phyloP scores from a whole-genome alignment of 2,888 invertebrate genomes.

The Athalia circularis region DNA sequence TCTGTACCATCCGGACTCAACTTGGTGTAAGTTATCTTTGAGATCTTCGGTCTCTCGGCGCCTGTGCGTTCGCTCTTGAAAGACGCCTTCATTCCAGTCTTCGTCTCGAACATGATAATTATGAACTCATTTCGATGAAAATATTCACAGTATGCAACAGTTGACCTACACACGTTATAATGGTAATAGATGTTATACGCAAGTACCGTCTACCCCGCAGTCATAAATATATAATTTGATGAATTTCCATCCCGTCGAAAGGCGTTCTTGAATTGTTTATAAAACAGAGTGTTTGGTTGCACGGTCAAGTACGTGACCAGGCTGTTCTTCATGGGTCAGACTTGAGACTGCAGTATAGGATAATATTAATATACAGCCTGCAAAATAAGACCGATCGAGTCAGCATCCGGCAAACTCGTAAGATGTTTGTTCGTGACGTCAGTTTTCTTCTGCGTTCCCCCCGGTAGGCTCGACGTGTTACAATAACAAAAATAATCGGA shows the following conservation, averaged over 20 bases:
- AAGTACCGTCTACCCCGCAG: neutral
- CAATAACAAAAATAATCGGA: conserved; percentile 12
- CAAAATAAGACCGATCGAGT: too few relatives aligned
- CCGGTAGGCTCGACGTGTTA: neutral
- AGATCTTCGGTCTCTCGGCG: too few relatives aligned
- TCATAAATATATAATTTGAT: conserved; percentile 18
- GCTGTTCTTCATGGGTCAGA: neutral
- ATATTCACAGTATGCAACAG: too few relatives aligned
- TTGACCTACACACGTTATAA: too few relatives aligned
- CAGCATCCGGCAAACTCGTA: too few relatives aligned
- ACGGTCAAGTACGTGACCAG: conserved; percentile 22
- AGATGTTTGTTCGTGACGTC: conserved; percentile 1
- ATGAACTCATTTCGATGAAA: too few relatives aligned
- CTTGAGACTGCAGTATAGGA: neutral
- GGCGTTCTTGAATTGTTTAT: conserved; percentile 28
- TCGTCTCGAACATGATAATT: too few relatives aligned
- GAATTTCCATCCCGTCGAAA: conserved; percentile 31
- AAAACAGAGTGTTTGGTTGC: conserved; percentile 32
- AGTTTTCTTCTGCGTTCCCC: neutral
- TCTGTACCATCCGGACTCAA: too few relatives aligned
- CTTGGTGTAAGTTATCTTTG: too few relatives aligned
- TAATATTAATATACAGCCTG: too few relatives aligned
- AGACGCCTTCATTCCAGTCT: conserved; percentile 12
- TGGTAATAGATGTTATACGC: neutral
- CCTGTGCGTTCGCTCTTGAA: conserved; percentile 16